Conservation (phyloP, 2,113 vertebrate genomes). For the Malurus elegans region DNA sequence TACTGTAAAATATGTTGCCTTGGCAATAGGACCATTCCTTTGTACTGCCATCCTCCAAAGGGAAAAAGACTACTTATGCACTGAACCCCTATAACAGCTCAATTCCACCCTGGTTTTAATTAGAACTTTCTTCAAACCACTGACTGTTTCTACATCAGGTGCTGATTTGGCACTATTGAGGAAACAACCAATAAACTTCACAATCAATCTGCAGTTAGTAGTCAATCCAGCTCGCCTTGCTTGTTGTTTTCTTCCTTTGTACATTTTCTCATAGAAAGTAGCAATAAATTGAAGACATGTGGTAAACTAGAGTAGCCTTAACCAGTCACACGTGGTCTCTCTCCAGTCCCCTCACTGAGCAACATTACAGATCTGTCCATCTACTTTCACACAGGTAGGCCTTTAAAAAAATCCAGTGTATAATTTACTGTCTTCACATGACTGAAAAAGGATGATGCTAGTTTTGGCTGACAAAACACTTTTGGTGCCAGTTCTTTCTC, state of each 20-base stretch:
- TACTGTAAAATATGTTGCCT: slow-evolving; percentile 36
- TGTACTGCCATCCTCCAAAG: slow-evolving; percentile 7
- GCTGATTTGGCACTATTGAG: slow-evolving; percentile 58
- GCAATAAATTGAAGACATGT: slow-evolving; percentile 64
- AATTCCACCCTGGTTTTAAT: slow-evolving; percentile 58
- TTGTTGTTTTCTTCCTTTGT: slow-evolving; percentile 55
- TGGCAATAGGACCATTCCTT: slow-evolving; percentile 29
- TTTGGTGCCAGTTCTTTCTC: not conserved
- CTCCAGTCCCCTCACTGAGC: not conserved
- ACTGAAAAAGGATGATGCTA: not conserved
- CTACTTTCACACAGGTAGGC: not conserved
- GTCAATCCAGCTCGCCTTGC: slow-evolving; percentile 29
- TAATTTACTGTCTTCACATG: not conserved
- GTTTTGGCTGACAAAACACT: not conserved
- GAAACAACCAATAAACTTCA: slow-evolving; percentile 69
- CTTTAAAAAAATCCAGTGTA: not conserved
- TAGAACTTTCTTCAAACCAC: slow-evolving; percentile 46
- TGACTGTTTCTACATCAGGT: slow-evolving; percentile 56
- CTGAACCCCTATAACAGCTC: slow-evolving; percentile 24
- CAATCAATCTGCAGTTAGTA: slow-evolving; percentile 64
- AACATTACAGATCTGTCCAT: not conserved
- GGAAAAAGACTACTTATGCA: not conserved
- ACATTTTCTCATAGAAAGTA: slow-evolving; percentile 60
- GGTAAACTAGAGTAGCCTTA: slow-evolving; percentile 31
- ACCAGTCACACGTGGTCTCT: slow-evolving; percentile 11